A percentile compares a stretch with the other conserved stretches of the same genome.
phyloP scores from a whole-genome alignment of 1,140 invertebrate species.

The Ylistrum balloti region DNA sequence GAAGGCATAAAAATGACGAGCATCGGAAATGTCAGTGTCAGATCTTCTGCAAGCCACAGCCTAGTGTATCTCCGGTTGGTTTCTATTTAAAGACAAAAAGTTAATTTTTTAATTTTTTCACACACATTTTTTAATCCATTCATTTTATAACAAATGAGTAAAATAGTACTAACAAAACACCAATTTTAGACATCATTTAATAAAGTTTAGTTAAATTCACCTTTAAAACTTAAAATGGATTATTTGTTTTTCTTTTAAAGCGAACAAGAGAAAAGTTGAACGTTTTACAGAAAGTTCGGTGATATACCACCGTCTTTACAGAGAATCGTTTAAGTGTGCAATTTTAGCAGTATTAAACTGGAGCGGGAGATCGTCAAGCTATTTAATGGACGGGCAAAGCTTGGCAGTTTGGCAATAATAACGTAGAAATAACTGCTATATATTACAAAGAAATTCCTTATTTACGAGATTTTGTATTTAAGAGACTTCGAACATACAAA shows the following conservation, averaged over 20 bases:
- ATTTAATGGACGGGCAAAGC: not conserved
- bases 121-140: too few relatives aligned
- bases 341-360: not conserved
- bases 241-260: not conserved
- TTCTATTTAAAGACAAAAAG: not conserved
- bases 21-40: not conserved
- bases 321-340: not conserved
- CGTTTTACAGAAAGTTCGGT: not conserved
- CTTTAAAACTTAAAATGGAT: not conserved
- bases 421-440: not conserved
- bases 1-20: not conserved
- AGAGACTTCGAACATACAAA: too few relatives aligned
- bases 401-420: not conserved
- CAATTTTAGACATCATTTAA: too few relatives aligned
- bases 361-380: not conserved
- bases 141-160: too few relatives aligned
- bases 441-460: not conserved
- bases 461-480: not conserved
- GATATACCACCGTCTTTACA: not conserved
- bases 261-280: too few relatives aligned
- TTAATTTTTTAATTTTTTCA: not conserved
- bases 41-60: not conserved
- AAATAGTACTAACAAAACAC: too few relatives aligned
- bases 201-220: not conserved
- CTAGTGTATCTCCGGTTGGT: not conserved